Base-by-base conservation (phyloP, 2,888 invertebrate species). In the Chironomus riparius region DNA sequence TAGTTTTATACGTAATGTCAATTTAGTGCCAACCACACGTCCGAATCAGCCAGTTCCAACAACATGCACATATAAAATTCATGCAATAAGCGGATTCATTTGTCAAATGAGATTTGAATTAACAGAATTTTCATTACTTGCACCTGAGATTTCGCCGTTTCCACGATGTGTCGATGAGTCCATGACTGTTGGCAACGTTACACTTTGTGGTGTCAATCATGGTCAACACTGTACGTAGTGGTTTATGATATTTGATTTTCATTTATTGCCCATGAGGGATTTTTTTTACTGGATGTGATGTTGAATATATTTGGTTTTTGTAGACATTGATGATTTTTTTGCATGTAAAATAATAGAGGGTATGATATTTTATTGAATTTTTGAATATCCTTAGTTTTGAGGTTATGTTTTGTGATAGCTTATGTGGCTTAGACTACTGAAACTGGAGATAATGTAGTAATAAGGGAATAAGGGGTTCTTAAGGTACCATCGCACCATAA, bases 191-290 rank as follows among this genome's bases (percentile, higher is more conserved):
- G 81, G 80, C 4, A 78, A 78, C 6, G 79, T 81, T 28, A 80
- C 77, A 0, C 80, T 90, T 1, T 90, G 90, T 77, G 90, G 90
- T 3, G 86, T 87, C 78, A 90, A 90, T 78, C 86, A 84, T 62
- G 87, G 87, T 12, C 90, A 90, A 77, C 90, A 90, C 79, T 79
- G 88, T 88, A 78, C 85, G 86, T 83, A 73, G 7, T 56, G 38
- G 38, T 38, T 38, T 28, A 68, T 68, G 15, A 38, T 68, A 47
- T 50, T 68, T 62, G 15, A 48, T 21, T 7, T 78, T 81, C 76
- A 80, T 81, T 72, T 79, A 68, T 28, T 28, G 28, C 28, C 28
- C 28, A 28, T 28, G 4, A 5, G 28, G 28, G 1, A 28, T 38
- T 38, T 38, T 38, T 38, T 38, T 38, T 38, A 10, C 10, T 38